These are phyloP conservation scores for Periophthalmus magnuspinnatus DNA, from an alignment of 2,797 vertebrate genomes.

Conservation along the genomic window DNA sequence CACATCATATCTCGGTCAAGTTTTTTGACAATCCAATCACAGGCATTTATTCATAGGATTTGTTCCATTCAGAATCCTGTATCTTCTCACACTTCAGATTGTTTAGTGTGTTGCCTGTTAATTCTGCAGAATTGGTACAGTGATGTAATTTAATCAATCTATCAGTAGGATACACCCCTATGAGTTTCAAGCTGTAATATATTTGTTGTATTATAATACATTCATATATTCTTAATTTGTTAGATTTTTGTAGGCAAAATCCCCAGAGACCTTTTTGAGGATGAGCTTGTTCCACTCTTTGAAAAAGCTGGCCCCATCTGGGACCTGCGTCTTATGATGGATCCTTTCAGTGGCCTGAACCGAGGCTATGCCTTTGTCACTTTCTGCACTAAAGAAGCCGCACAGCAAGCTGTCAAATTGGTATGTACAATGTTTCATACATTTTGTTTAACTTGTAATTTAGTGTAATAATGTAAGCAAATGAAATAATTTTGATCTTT, in stretches of 20 bases:
- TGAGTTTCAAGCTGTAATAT: slow-evolving; percentile 21
- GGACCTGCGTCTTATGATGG: slow-evolving; percentile 99
- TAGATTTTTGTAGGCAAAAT: slow-evolving; percentile 99
- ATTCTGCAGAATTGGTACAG: background rate
- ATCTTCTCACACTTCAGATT: no score
- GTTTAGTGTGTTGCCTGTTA: no score
- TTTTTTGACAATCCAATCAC: no score
- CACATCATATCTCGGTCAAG: no score
- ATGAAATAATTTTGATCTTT: background rate
- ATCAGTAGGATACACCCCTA: no score
- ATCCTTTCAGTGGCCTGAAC: slow-evolving; percentile 97
- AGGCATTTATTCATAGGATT: no score
- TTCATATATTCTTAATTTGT: slow-evolving; percentile 17
- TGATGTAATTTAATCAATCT: background rate
- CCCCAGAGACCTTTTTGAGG: slow-evolving; percentile 97
- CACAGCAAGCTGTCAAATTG: slow-evolving; percentile 97
- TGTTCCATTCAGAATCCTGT: no score
- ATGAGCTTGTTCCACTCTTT: slow-evolving; percentile 97
- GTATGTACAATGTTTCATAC: slow-evolving; percentile 79
- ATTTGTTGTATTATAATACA: slow-evolving; percentile 9
- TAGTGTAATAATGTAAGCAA: background rate
- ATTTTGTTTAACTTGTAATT: background rate
- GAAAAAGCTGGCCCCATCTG: slow-evolving; percentile 98
- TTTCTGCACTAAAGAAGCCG: slow-evolving; percentile 99
- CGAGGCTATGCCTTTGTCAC: slow-evolving; percentile 99